Base-by-base conservation (phyloP, 30 jellyfish, hydroid and myxozoan species). In the Turritopsis dohrnii region DNA sequence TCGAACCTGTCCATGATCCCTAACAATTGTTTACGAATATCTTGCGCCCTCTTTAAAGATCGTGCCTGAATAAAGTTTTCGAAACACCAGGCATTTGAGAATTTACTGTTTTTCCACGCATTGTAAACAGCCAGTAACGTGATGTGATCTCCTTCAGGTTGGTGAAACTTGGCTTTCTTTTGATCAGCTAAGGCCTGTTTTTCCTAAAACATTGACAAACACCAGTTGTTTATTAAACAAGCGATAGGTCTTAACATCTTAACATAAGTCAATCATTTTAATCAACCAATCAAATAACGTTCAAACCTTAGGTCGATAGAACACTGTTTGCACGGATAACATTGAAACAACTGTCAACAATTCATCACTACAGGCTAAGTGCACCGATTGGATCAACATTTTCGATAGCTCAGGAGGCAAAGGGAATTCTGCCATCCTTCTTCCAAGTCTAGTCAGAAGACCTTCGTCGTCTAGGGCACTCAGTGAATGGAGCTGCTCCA, bases 391-490 rank as follows among this genome's bases (percentile, higher is more conserved):
- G 25, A 94, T 94, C 52, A 94, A 93, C 95, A 94, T 89, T 53
- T 94, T 94, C 21, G 99, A 89, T n/a, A 94, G 73, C 83, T 85
- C 96, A 1, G 99, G 99, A 27, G 95, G 96, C 16, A 94, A 84
- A 1, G 99, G 99, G 71, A 94, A 94, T 65, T 94, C 99, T 5
- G 99, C 99, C 99, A 94, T 94, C 80, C 99, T 53, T 28, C 99
- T 89, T 0, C 99, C 99, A 20, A 89, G 95, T 24, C 99, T 91
- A 25, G 99, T 94, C 28, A 94, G 79, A 53, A 94, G 83, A n/a
- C 99, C 99, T 72, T 94, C 99, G 84, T 94, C 99, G 54, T 94
- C 99, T 1, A 94, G 84, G 18, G 99, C 99, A 72, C 99, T 89
- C 81, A 94, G 88, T 17, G 99, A 89, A 71, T 94, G 97, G 17